phyloP scores from a whole-genome alignment of 2,113 vertebrate species.

The Xenopus tropicalis region DNA sequence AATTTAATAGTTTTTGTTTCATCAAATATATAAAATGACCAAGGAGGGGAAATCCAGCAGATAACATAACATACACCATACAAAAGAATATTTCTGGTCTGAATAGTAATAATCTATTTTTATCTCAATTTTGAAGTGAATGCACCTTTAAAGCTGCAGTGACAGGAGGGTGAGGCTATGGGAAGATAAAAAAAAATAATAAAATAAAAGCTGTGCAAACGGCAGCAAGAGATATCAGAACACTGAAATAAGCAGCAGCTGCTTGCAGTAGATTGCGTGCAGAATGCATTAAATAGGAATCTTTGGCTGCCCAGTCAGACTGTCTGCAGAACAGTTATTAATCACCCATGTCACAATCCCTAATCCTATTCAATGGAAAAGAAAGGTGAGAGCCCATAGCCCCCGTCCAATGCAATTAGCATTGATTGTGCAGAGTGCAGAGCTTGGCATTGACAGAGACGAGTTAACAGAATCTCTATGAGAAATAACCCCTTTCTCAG shows the following conservation, averaged over 20 bases:
- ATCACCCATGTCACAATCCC: conserved; percentile 93
- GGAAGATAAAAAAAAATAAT: background rate
- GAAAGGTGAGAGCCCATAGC: conserved; percentile 84
- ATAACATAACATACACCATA: background rate
- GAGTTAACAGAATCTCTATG: conserved; percentile 56
- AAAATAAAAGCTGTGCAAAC: background rate
- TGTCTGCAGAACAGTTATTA: conserved; percentile 89
- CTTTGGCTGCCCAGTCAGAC: conserved; percentile 82
- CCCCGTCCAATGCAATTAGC: conserved; percentile 67
- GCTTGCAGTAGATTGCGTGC: conserved; percentile 85
- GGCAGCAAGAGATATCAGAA: background rate
- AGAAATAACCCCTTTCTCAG: conserved; percentile 41
- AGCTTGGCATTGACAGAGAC: conserved; percentile 61
- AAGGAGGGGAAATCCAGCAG: background rate
- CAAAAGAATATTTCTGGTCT: background rate
- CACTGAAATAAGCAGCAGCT: conserved; percentile 76
- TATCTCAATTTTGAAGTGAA: conserved; percentile 22
- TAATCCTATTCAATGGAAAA: conserved; percentile 91
- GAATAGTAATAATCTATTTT: conserved; percentile 3
- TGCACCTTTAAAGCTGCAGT: conserved; percentile 37
- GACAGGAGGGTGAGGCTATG: background rate
- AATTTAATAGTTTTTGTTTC: no score
- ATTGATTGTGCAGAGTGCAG: conserved; percentile 64
- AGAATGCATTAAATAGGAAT: conserved; percentile 80
- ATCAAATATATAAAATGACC: background rate